Evolutionary conservation across 2,797 vertebrate species (phyloP), one percentile per base, ranked within the genome.

Genomic region (Gobio occitaniae): DNA sequence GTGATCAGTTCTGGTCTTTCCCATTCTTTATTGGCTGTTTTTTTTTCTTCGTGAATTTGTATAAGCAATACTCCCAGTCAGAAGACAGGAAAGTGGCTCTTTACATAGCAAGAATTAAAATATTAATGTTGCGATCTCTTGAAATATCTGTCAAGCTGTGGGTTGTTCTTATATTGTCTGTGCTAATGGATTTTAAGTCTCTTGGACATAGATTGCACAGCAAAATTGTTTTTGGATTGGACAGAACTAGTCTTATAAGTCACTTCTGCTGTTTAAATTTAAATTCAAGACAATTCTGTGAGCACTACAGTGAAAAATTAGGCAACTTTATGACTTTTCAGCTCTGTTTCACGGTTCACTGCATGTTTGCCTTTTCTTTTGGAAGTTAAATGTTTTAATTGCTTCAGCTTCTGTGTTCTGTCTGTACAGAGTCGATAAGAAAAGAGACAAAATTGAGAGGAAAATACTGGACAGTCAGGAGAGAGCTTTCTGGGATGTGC

Each of bases 391-490:
- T 29, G 32, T 68, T 44, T 83, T 80, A 76, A 83, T 63, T 76
- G 25, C 41, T 59, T 56, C 0, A 1, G 61, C 8, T 87, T 12
- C 72, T 65, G 56, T 82, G 72, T 83, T 47, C 38, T 84, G 54
- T 66, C 70, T 82, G 50, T 47, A 69, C 94, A 99, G 98, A 94
- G 97, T 99, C 83, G 97, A 99, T 94, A 99, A 98, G 94, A 99
- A 99, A 93, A 96, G 98, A 93, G 98, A 99, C 94, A 99, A 99
- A 94, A 97, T 99, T 84, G 98, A 99, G 92, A 96, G 98, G 92
- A 99, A 99, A 94, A 99, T 99, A 85, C 97, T 99, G 13, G 98
- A 99, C 91, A 99, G 98, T 92, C 98, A 99, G 87, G 98, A 99
- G 91, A 93, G 98, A 95, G 98, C 98, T 0, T 99, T 99, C 93